These are phyloP conservation scores for Melopsittacus undulatus DNA, from an alignment of 2,797 vertebrate genomes.

Conservation along the genomic window DNA sequence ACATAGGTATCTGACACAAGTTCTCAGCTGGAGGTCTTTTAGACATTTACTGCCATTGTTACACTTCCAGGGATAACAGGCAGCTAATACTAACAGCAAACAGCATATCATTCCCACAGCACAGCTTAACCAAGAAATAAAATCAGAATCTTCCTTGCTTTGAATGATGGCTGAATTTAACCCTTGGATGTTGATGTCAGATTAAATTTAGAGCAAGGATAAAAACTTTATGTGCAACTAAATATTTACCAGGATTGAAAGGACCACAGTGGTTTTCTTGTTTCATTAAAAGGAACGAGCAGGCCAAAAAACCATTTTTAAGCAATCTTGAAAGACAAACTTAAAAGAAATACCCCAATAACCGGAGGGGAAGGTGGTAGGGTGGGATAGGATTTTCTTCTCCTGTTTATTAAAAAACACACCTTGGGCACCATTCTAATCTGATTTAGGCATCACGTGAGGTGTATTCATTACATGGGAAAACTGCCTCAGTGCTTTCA, in stretches of 20 bases:
- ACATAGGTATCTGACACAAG: background rate
- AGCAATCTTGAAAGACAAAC: conserved; percentile 38
- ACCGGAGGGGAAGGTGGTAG: conserved; percentile 33
- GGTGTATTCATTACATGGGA: conserved; percentile 51
- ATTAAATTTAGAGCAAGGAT: background rate
- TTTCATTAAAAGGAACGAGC: conserved; percentile 22
- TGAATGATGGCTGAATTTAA: background rate
- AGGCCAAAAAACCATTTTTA: conserved; percentile 24
- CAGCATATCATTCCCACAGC: background rate
- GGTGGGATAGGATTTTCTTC: conserved; percentile 33
- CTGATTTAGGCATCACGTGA: conserved; percentile 51
- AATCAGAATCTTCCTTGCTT: background rate
- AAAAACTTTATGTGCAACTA: background rate
- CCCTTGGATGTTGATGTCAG: background rate
- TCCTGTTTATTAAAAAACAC: conserved; percentile 54
- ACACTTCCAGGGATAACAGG: background rate
- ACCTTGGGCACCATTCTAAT: conserved; percentile 52
- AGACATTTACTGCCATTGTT: background rate
- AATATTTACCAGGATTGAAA: background rate
- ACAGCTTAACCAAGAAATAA: background rate
- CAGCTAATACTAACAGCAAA: background rate
- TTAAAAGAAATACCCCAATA: conserved; percentile 41
- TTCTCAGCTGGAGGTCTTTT: background rate
- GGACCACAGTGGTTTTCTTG: background rate
- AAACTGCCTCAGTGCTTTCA: conserved; percentile 52